Base-by-base conservation (phyloP, 2,888 invertebrate genomes). In the Notocelia uddmanniana region DNA sequence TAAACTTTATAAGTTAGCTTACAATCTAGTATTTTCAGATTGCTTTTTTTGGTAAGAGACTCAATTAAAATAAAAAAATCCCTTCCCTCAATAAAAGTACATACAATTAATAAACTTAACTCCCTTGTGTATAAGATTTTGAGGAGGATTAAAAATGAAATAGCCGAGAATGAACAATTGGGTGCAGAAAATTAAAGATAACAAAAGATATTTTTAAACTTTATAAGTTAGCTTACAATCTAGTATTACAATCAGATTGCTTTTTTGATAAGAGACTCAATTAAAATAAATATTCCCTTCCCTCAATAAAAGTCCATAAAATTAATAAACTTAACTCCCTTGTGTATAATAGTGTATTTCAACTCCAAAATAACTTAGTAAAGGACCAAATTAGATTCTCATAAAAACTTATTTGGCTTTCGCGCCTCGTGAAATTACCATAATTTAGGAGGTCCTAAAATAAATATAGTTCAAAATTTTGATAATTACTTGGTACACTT, bases 61-160 rank as follows among this genome's bases (percentile, higher is more conserved):
- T 37, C 13, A 34, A 37, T 13, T 13, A 37, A 13, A 37, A 37
- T 37, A 37, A 37, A 37, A n/a, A n/a, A n/a, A n/a, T n/a, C n/a
- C n/a, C n/a, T n/a, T n/a, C n/a, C n/a, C n/a, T n/a, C n/a, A n/a
- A n/a, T n/a, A n/a, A n/a, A n/a, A n/a, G n/a, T n/a, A n/a, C n/a
- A n/a, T n/a, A n/a, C n/a, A n/a, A n/a, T n/a, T n/a, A n/a, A n/a
- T n/a, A n/a, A n/a, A n/a, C 11, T 0, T 10, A 1, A 15, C 3
- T 41, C 15, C 5, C 15, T 13, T 41, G 10, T 13, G 13, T 11
- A 71, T 71, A 71, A 71, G 58, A 50, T 59, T 45, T 71, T 59
- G 66, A 66, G 31, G 52, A 11, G 50, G 37, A 54, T 58, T 52
- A 19, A 13, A 59, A 71, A 54, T 52, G 54, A 31, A 66, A 48